phyloP scores from a whole-genome alignment of 2,888 invertebrate species.

The Flexamia atlantica region DNA sequence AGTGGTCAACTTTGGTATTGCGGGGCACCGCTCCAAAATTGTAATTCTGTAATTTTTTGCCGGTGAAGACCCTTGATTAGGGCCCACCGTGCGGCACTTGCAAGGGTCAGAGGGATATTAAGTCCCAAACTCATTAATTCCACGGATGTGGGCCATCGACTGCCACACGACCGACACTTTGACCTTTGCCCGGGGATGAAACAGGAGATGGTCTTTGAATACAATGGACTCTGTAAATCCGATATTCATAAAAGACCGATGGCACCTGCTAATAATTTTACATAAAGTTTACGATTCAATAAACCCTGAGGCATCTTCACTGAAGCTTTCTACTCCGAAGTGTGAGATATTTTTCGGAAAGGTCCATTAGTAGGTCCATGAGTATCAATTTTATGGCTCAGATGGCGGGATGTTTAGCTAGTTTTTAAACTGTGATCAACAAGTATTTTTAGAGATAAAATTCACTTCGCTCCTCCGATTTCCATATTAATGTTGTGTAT shows the following conservation, averaged over 20 bases:
- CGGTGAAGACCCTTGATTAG: too few relatives aligned
- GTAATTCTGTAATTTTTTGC: too few relatives aligned
- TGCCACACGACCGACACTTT: conserved; percentile 1
- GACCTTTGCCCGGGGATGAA: conserved; percentile 22
- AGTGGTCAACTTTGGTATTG: too few relatives aligned
- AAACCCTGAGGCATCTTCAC: not conserved
- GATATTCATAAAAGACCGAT: not conserved
- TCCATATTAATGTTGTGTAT: not conserved
- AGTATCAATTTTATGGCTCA: too few relatives aligned
- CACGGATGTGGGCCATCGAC: not conserved
- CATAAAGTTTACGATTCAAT: conserved; percentile 8
- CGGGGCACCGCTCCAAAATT: too few relatives aligned
- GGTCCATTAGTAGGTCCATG: too few relatives aligned
- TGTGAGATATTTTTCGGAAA: not conserved
- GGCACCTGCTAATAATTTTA: conserved; percentile 11
- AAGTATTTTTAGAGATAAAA: not conserved
- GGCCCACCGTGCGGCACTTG: not conserved
- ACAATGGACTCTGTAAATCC: conserved; percentile 5
- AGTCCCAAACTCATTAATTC: conserved; percentile 27
- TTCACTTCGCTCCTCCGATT: conserved; percentile 1
- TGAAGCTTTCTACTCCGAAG: not conserved
- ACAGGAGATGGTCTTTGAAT: conserved; percentile 3
- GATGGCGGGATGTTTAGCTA: not conserved
- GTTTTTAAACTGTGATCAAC: not conserved
- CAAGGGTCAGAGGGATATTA: conserved; percentile 20